A percentile compares a stretch with the other conserved stretches of the same genome.
These are phyloP conservation scores for Pelagia noctiluca DNA, from an alignment of 30 jellyfish, hydroid and myxozoan species.

Conservation along the genomic window DNA sequence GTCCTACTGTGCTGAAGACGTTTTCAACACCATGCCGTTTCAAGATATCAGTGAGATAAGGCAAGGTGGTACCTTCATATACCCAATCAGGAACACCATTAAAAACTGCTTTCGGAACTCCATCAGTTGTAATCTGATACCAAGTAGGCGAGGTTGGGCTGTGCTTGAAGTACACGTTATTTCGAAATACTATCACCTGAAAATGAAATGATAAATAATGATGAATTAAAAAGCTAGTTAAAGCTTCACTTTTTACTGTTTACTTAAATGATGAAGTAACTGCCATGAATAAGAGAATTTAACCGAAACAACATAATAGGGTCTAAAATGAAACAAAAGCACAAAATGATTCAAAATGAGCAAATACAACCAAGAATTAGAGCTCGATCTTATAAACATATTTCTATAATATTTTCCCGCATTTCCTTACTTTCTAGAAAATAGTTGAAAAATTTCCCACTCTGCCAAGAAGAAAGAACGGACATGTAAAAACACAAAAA, in stretches of 20 bases:
- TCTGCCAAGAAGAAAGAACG: background rate
- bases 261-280: background rate
- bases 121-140: slow-evolving; percentile 88
- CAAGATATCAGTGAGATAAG: too few species aligned
- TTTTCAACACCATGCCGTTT: too few species aligned
- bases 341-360: background rate
- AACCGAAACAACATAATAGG: background rate
- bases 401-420: too few species aligned
- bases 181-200: slow-evolving; percentile 85
- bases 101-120: slow-evolving; percentile 86
- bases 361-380: background rate
- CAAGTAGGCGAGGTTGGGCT: slow-evolving; percentile 42
- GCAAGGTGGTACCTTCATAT: slow-evolving; percentile 96
- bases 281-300: background rate
- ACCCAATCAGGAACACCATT: slow-evolving; percentile 99
- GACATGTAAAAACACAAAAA: background rate
- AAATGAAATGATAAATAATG: background rate
- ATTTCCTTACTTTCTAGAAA: background rate
- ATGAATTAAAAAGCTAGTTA: background rate
- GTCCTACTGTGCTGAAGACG: too few species aligned
- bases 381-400: background rate
- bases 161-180: slow-evolving; percentile 75
- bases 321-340: background rate
- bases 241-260: background rate
- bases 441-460: background rate